phyloP scores from a whole-genome alignment of 2,888 invertebrate species.

The Parelbella ahira region DNA sequence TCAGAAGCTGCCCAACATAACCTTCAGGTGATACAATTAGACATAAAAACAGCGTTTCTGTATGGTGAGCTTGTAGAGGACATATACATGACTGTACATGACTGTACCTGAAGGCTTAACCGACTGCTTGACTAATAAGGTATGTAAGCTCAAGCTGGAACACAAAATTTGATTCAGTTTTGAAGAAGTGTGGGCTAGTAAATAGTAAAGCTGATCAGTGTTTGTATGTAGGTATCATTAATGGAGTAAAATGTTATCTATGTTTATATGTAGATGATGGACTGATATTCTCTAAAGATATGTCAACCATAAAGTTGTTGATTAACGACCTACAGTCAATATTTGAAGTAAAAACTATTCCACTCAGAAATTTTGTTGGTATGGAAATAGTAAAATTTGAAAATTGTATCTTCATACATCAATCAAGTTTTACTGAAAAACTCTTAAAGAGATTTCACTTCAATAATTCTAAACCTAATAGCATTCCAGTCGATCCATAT shows the following conservation, averaged over 20 bases:
- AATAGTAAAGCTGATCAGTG: constrained; percentile 27
- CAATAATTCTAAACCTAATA: not conserved
- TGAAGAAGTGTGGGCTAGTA: not conserved
- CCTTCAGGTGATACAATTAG: constrained; percentile 23
- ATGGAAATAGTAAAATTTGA: constrained; percentile 4
- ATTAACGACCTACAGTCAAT: constrained; percentile 18
- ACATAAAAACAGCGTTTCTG: constrained; percentile 26
- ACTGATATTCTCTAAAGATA: constrained; percentile 20
- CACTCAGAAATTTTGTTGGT: constrained; percentile 24
- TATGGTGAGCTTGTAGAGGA: constrained; percentile 7
- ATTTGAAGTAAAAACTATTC: constrained; percentile 22
- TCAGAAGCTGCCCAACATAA: constrained; percentile 23
- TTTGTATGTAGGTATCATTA: constrained; percentile 28
- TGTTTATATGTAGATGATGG: constrained; percentile 30
- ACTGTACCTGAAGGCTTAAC: constrained; percentile 30
- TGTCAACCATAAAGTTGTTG: constrained; percentile 1
- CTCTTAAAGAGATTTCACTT: not conserved
- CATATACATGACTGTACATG: constrained; percentile 18
- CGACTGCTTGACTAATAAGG: too few species aligned
- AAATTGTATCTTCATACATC: not conserved
- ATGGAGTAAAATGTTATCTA: constrained; percentile 15
- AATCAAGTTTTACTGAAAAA: not conserved
- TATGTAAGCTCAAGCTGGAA: too few species aligned
- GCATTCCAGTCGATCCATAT: not conserved
- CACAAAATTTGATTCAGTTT: not conserved